Base-by-base conservation (phyloP, 2,797 vertebrate genomes). In the Benthosema pterotum region DNA sequence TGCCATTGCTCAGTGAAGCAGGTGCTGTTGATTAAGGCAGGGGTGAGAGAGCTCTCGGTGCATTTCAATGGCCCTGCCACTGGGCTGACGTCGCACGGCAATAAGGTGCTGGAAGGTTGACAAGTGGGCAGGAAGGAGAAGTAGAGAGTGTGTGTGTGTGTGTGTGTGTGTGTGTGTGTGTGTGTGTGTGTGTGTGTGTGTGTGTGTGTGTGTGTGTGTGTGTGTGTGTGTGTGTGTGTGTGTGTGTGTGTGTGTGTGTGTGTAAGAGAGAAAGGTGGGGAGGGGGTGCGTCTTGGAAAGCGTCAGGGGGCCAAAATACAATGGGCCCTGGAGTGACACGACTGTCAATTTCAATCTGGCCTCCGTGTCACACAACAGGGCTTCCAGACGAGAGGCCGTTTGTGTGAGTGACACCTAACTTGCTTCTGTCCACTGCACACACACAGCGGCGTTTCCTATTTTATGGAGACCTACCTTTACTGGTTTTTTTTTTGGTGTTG, bases 11-110 rank as follows among this genome's bases (percentile, higher is more conserved):
- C 67, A 59, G 57, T 67, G 70, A 82, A 60, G 67, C 69, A 77
- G 68, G 65, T 81, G 68, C 52, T 79, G 79, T 69, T 85, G 72
- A 88, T 89, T 85, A 83, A 79, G 74, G 67, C 60, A 56, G 66
- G 16, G 38, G 53, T 2, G n/a, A 84, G 50, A 61, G 77, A 74
- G 74, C 75, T 80, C 60, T 14, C 17, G 67, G 61, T 54, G 56
- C 67, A 79, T 87, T 79, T 73, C 52, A 83, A 78, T 68, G 74
- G 57, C 32, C 54, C 58, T n/a, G 46, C 56, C 55, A 66, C 75
- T 65, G 63, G 32, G 69, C 71, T 77, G 54, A 69, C 63, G 28
- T 38, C 32, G 32, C 74, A 65, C 62, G 60, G 59, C 58, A 55
- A 2, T n/a, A 60, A 49, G 69, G 58, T 66, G 73, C 63, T 49